Conservation (phyloP, 1,140 invertebrate genomes). For the Heliothis subflexa region DNA sequence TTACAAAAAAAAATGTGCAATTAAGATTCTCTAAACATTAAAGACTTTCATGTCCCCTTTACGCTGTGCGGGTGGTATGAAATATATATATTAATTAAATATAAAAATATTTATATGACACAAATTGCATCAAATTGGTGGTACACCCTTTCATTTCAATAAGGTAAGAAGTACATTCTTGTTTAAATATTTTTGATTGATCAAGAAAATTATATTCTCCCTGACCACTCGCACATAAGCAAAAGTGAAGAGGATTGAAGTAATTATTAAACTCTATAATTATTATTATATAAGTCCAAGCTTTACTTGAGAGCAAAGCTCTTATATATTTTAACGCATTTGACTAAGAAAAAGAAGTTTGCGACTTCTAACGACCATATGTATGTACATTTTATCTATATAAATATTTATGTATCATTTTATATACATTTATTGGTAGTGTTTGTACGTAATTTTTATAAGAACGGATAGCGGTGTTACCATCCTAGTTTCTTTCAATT, state of each 20-base stretch:
- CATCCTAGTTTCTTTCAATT: slow-evolving; percentile 21
- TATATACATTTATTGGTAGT: slow-evolving; percentile 36
- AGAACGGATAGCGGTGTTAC: slow-evolving; percentile 29
- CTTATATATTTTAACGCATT: slow-evolving; percentile 14
- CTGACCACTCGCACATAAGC: not conserved
- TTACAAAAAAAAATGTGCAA: slow-evolving; percentile 9
- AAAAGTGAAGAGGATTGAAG: not conserved
- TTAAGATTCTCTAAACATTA: slow-evolving; percentile 7
- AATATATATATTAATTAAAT: not conserved
- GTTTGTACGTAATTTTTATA: slow-evolving; percentile 46
- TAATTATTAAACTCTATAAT: slow-evolving; percentile 6
- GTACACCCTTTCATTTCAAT: too few relatives aligned
- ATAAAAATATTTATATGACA: too few relatives aligned
- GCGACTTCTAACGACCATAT: slow-evolving; percentile 33
- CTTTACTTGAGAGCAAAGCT: slow-evolving; percentile 35
- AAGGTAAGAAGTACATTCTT: not conserved
- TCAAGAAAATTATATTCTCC: not conserved
- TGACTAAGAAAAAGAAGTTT: slow-evolving; percentile 4
- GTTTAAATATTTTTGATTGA: not conserved
- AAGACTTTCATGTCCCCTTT: not conserved
- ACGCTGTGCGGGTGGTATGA: not conserved
- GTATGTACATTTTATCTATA: slow-evolving; percentile 19
- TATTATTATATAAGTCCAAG: slow-evolving; percentile 24
- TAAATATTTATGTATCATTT: slow-evolving; percentile 34
- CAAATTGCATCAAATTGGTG: too few relatives aligned